phyloP scores from a whole-genome alignment of 2,797 vertebrate genomes.

The Tinamus major region DNA sequence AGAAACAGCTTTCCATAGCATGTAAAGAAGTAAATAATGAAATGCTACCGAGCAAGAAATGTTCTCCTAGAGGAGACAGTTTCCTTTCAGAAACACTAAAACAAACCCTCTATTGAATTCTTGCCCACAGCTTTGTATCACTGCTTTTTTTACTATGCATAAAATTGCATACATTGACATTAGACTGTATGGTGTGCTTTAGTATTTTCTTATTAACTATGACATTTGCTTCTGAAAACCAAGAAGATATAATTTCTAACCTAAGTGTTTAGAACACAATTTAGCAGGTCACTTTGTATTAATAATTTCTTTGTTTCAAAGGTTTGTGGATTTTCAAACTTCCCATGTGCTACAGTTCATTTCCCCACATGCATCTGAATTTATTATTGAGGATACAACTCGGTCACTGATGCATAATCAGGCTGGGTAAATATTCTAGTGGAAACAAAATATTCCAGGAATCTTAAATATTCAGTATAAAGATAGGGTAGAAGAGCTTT shows the following conservation, averaged over 20 bases:
- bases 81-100: slow-evolving; percentile 50
- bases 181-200: not conserved
- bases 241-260: not conserved
- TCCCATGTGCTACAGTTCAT: not conserved
- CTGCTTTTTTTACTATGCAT: not conserved
- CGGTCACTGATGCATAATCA: not conserved
- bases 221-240: not conserved
- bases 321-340: not conserved
- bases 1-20: slow-evolving; percentile 30
- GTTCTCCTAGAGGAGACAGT: slow-evolving; percentile 40
- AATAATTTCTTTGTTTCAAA: slow-evolving; percentile 51
- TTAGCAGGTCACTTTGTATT: not conserved
- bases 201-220: not conserved
- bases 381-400: slow-evolving; percentile 31
- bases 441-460: slow-evolving; percentile 70
- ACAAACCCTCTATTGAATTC: slow-evolving; percentile 49
- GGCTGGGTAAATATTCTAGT: slow-evolving; percentile 42
- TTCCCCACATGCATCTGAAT: slow-evolving; percentile 13
- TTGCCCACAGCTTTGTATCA: not conserved
- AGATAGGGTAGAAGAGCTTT: slow-evolving; percentile 7
- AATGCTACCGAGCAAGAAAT: slow-evolving; percentile 37
- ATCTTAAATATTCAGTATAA: slow-evolving; percentile 54
- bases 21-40: slow-evolving; percentile 57
- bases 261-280: not conserved
- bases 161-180: not conserved